These are phyloP conservation scores for Thecophora atra DNA, from an alignment of 2,888 invertebrate genomes.

Conservation along the genomic window DNA sequence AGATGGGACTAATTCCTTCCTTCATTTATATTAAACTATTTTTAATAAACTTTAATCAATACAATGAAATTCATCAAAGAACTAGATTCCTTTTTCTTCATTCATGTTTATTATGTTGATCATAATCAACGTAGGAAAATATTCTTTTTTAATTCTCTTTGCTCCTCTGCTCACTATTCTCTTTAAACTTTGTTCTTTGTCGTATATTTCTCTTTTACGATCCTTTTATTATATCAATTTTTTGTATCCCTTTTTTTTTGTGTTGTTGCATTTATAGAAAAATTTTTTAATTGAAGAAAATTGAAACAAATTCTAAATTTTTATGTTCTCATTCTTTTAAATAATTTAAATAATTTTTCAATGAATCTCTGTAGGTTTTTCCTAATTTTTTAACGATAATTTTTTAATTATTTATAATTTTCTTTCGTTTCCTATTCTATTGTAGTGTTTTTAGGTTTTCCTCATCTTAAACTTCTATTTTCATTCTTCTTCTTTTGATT, in stretches of 20 bases:
- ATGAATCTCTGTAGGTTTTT: background rate
- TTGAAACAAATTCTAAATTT: too few species aligned
- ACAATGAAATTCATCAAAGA: background rate
- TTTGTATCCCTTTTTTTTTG: too few species aligned
- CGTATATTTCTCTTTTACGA: too few species aligned
- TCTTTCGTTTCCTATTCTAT: too few species aligned
- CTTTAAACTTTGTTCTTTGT: too few species aligned
- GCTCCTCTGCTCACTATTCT: too few species aligned
- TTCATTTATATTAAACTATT: background rate
- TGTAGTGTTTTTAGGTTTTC: background rate
- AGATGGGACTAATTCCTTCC: background rate
- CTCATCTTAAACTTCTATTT: background rate
- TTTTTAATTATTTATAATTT: background rate
- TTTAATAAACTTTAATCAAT: background rate
- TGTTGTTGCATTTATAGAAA: too few species aligned
- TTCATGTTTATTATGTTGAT: slow-evolving; percentile 10
- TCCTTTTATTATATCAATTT: too few species aligned
- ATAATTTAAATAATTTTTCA: background rate
- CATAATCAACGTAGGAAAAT: slow-evolving; percentile 30
- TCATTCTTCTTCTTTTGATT: background rate
- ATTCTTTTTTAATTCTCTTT: background rate
- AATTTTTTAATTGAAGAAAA: too few species aligned
- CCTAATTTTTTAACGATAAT: background rate
- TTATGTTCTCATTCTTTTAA: too few species aligned
- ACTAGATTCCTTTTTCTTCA: background rate